Base-by-base conservation (phyloP, 2,888 invertebrate genomes). In the Hirtodrosophila confusa region DNA sequence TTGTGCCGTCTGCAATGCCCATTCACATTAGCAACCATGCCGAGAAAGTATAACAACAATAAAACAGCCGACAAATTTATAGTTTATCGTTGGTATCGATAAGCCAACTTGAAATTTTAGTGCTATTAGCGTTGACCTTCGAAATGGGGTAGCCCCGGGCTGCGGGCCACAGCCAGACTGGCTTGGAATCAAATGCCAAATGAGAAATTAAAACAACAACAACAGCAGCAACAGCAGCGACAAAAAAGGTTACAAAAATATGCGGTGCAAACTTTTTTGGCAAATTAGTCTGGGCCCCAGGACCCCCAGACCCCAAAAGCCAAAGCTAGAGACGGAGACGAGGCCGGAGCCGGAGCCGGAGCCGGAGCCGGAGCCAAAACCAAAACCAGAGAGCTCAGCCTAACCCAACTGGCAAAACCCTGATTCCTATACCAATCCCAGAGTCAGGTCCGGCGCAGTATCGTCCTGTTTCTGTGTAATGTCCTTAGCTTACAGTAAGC, bases 201-300 rank as follows among this genome's bases (percentile, higher is more conserved):
- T 80, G 74, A 78, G 80, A 84, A 84, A 85, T 87, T 79, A 77
- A 79, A 86, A 86, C 78, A 84, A 80, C 86, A 82, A 72, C 51
- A 65, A 36, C 65, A 63, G 31, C 56, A 75, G 17, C 41, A 41
- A 23, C 47, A 54, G 27, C 47, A 50, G 65, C 75, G 75, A 73
- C 75, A 84, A 77, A 74, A 79, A 87, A 80, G 80, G 87, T 79
- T 86, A 86, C 86, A 83, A 88, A 86, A 88, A 83, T 80, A 86
- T 86, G 84, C 80, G 80, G 82, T 82, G 80, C 78, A 84, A 89
- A 89, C 79, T 89, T 88, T 82, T 88, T 89, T 89, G 89, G 86
- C 90, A 90, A 90, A 90, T 90, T 90, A 88, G 89, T 90, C 89
- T 80, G 78, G 80, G 71, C 45, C 43, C 74, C 27, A 50, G 78